Conservation (phyloP, 2,888 invertebrate genomes). For the Cantharis rustica region DNA sequence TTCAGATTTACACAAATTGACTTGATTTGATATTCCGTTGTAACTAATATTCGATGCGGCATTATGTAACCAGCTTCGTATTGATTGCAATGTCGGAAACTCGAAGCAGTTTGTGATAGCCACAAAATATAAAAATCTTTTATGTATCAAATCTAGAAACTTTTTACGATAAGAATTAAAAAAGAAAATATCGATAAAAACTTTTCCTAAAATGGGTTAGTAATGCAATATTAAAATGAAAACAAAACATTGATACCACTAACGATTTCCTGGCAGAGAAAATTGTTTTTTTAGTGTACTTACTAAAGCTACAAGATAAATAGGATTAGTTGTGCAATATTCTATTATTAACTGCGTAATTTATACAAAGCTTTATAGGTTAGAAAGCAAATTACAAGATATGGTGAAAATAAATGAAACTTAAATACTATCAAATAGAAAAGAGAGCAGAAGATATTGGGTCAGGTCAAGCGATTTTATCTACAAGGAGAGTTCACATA, state of each 20-base stretch:
- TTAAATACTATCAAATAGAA: neutral
- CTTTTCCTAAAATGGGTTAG: neutral
- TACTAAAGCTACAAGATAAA: neutral
- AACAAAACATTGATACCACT: neutral
- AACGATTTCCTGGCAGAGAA: neutral
- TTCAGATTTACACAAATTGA: conserved; percentile 5
- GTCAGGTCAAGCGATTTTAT: neutral
- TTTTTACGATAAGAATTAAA: neutral
- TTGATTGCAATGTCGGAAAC: conserved; percentile 5
- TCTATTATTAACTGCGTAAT: neutral
- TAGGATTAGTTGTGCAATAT: neutral
- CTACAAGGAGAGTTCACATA: neutral
- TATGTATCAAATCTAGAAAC: neutral
- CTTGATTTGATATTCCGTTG: conserved; percentile 15
- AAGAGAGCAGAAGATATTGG: neutral
- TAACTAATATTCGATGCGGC: conserved; percentile 14
- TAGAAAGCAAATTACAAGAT: neutral
- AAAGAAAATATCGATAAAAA: neutral
- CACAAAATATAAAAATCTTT: conserved; percentile 8
- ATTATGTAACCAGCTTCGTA: conserved; percentile 10
- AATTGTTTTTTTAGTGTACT: neutral
- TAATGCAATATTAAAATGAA: neutral
- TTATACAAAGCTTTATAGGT: neutral
- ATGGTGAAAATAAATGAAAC: neutral
- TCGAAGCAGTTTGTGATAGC: conserved; percentile 6